Evolutionary conservation across 2,113 vertebrate genomes (phyloP).

Genomic region (Megaleporinus macrocephalus): DNA sequence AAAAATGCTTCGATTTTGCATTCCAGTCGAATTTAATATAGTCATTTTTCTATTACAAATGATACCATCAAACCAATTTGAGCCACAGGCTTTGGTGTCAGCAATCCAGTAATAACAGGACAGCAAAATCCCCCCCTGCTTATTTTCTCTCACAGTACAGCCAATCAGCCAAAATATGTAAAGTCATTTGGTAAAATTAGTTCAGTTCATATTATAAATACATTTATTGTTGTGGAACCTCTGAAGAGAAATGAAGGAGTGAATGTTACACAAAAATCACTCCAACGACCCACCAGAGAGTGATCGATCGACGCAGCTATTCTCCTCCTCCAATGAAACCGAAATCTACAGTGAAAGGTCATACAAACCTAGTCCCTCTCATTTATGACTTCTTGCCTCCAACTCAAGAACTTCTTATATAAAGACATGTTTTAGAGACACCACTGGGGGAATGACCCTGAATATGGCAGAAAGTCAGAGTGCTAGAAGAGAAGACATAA

Average conservation of each 20-base stretch:
- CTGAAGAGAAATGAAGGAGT: not conserved
- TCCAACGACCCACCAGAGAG: no score
- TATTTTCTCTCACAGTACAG: no score
- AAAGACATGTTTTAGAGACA: not conserved
- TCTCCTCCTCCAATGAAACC: not conserved
- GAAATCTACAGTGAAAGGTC: not conserved
- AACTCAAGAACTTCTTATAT: not conserved
- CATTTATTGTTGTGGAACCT: not conserved
- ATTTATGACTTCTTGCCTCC: not conserved
- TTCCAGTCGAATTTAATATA: no score
- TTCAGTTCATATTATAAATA: no score
- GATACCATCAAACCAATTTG: no score
- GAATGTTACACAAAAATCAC: not conserved
- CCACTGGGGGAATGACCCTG: not conserved
- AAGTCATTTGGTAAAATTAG: no score
- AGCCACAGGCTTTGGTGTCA: no score
- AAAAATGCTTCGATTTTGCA: no score
- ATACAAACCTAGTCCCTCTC: not conserved
- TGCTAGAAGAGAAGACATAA: conserved; percentile 1
- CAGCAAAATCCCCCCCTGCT: no score
- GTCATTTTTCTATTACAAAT: no score
- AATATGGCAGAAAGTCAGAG: not conserved
- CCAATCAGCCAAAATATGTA: no score
- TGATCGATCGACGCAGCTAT: not conserved
- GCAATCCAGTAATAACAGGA: no score